Conservation (phyloP, 2,888 invertebrate genomes). For the Agrochola circellaris region DNA sequence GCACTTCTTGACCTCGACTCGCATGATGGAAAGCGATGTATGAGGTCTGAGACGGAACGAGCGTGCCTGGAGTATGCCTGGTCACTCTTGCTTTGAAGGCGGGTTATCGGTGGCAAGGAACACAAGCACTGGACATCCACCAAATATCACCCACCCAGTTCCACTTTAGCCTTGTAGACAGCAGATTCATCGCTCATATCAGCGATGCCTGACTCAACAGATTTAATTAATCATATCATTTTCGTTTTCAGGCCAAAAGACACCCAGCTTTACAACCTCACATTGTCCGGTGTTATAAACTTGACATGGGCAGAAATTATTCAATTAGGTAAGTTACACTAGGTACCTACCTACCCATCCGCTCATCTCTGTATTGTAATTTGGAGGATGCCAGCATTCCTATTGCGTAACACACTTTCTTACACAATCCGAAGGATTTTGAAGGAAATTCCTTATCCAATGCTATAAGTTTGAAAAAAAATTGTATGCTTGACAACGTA, state of each 20-base stretch:
- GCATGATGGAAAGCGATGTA: background rate
- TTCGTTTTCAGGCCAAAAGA: conserved; percentile 82
- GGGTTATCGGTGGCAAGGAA: background rate
- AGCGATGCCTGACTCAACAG: background rate
- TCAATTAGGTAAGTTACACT: conserved; percentile 89
- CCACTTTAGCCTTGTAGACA: background rate
- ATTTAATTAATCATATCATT: background rate
- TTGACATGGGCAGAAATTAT: conserved; percentile 96
- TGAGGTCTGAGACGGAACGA: background rate
- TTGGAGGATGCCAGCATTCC: background rate
- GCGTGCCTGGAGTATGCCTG: background rate
- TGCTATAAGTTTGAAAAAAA: background rate
- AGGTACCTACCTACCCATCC: background rate
- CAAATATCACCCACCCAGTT: background rate
- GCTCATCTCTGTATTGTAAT: background rate
- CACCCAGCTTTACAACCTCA: conserved; percentile 93
- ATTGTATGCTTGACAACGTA: background rate
- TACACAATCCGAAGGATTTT: background rate
- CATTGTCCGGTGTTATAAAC: conserved; percentile 94
- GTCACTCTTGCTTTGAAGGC: background rate
- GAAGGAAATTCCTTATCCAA: background rate
- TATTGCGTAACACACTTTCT: background rate
- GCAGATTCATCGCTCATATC: background rate
- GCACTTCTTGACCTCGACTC: background rate
- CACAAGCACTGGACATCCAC: background rate